Percentiles rank a stretch among this genome's conserved stretches.
These are phyloP conservation scores for Malurus alboscapulatus DNA, from an alignment of 2,113 vertebrate species.

Conservation along the genomic window DNA sequence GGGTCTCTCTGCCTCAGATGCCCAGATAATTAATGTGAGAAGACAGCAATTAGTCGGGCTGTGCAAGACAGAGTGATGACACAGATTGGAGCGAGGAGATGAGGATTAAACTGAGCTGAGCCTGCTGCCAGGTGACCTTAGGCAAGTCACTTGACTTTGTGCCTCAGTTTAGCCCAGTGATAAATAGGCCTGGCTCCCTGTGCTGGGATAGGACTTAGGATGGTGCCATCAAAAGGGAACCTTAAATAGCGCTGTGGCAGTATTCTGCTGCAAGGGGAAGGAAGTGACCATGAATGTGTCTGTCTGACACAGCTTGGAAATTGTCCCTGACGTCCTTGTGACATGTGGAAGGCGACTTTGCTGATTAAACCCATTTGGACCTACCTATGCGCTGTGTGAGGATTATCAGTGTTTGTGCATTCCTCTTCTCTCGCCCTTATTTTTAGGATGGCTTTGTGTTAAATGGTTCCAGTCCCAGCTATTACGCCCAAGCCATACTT, in stretches of 20 bases:
- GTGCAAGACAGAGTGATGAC: background rate
- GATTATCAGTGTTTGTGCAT: background rate
- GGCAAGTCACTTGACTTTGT: background rate
- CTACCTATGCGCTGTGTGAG: background rate
- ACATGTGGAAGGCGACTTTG: fast-evolving
- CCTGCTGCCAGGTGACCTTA: background rate
- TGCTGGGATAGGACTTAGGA: background rate
- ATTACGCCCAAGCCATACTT: background rate
- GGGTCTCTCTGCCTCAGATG: background rate
- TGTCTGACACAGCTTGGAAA: background rate
- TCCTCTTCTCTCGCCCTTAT: background rate
- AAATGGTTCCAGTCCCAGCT: background rate
- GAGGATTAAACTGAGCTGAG: background rate
- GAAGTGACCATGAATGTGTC: fast-evolving
- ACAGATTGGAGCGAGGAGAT: background rate
- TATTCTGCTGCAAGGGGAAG: background rate
- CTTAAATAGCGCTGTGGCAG: background rate
- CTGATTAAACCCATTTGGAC: background rate
- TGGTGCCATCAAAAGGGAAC: background rate
- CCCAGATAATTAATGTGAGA: background rate
- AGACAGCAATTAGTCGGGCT: background rate
- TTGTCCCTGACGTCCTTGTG: background rate
- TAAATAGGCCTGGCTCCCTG: background rate
- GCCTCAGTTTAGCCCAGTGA: background rate
- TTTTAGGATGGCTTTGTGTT: background rate